These are phyloP conservation scores for Scaeva pyrastri DNA, from an alignment of 2,888 invertebrate genomes.

Conservation along the genomic window DNA sequence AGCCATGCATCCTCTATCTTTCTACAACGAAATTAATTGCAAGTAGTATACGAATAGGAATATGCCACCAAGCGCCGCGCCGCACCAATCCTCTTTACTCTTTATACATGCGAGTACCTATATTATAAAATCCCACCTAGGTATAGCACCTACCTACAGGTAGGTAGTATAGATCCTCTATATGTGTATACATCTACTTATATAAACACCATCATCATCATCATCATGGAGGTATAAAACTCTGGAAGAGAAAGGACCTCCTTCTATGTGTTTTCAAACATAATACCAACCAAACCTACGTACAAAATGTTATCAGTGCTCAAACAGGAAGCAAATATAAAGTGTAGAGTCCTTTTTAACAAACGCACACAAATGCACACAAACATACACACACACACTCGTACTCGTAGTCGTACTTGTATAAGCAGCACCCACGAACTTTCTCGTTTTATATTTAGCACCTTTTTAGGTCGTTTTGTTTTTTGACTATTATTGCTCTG, in stretches of 20 bases:
- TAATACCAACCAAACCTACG: not conserved
- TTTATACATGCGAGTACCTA: not conserved
- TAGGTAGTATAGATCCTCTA: not conserved
- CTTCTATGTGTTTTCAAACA: constrained; percentile 26
- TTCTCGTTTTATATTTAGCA: constrained; percentile 39
- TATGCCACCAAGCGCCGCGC: constrained; percentile 6
- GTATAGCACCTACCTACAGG: not conserved
- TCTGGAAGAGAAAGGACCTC: constrained; percentile 21
- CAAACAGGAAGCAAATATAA: constrained; percentile 69
- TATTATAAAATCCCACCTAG: constrained; percentile 20
- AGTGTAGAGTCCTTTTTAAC: constrained; percentile 49
- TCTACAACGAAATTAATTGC: constrained; percentile 56
- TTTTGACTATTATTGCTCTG: constrained; percentile 71
- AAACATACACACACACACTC: constrained; percentile 23
- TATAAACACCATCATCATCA: not conserved
- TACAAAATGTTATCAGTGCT: constrained; percentile 69
- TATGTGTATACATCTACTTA: not conserved
- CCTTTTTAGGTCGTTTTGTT: constrained; percentile 67
- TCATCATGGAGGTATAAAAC: constrained; percentile 8
- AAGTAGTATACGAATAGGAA: constrained; percentile 23
- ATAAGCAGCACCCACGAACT: not conserved
- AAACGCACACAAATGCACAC: constrained; percentile 14
- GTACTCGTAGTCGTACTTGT: no score
- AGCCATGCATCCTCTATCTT: constrained; percentile 60
- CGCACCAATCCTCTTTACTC: constrained; percentile 58